Evolutionary conservation across 2,797 vertebrate genomes (phyloP), one percentile per base, ranked within the genome.

Genomic region (Rhincodon typus): DNA sequence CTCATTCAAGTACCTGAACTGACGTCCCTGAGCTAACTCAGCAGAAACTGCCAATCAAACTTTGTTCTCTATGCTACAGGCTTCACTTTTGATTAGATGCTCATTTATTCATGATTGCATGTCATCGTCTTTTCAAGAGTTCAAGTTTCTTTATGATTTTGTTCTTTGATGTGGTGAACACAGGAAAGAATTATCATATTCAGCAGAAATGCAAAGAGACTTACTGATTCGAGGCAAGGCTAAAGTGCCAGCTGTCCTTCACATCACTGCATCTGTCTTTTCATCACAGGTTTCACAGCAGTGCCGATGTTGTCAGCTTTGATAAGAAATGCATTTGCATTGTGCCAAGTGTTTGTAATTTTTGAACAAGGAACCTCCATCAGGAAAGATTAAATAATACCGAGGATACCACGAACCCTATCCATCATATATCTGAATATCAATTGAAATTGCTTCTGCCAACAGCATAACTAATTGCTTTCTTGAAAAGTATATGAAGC

Each of bases 321-420:
- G 67, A 70, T 25, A 94, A 94, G 38, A 94, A 94, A 70, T 38
- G 72, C 93, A 94, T 94, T 94, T 53, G 46, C 46, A 53, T 95
- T 77, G 50, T 77, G 94, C 46, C 30, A 57, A 50, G 38, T 8
- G 46, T 30, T 77, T 53, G 46, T 53, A 77, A 72, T 95, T 72
- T 95, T 46, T 34, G n/a, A 2, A 34, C n/a, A 67, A 90, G 72
- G 53, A 30, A 74, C 94, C 70, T 94, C 46, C 94, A 72, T 94
- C 94, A 77, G 70, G 67, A 72, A 72, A 72, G 3, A 70, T 94
- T 27, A 94, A 94, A 21, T 62, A 62, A 62, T 62, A 62, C 57
- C 57, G 10, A 62, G 57, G 57, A 62, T 10, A 62, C 57, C 57
- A 62, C 57, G 3, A 62, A 57, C 57, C 57, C 57, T 62, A 17